These are phyloP conservation scores for Zelostemma sp. DNA, from an alignment of 1,140 invertebrate genomes.

Conservation along the genomic window DNA sequence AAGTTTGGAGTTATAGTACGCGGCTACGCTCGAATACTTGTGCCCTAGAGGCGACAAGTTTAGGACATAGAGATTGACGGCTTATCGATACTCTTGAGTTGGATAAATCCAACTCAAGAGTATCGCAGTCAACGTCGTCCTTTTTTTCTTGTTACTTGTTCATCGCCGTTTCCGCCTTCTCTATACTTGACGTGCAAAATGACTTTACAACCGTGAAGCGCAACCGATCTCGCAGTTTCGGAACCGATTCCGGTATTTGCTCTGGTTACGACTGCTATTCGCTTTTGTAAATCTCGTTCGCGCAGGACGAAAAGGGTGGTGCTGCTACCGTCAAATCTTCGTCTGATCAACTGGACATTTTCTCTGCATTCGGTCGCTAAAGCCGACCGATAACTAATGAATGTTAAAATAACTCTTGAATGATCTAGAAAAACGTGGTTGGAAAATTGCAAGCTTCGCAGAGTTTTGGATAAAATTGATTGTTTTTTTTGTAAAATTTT, in stretches of 20 bases:
- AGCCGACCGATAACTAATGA: constrained; percentile 85
- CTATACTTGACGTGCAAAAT: constrained; percentile 85
- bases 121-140: constrained; percentile 77
- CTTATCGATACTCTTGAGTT: constrained; percentile 85
- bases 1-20: constrained; percentile 93
- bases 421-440: neutral
- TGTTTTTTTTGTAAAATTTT: constrained; percentile 4
- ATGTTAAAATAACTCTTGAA: too few relatives aligned
- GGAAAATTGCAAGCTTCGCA: neutral
- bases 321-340: constrained; percentile 88
- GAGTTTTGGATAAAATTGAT: neutral
- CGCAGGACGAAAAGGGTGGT: constrained; percentile 85
- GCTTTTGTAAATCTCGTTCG: constrained; percentile 86
- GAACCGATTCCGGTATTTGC: constrained; percentile 90
- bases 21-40: constrained; percentile 82
- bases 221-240: constrained; percentile 89
- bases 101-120: constrained; percentile 82
- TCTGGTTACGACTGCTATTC: constrained; percentile 89
- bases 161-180: constrained; percentile 77
- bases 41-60: constrained; percentile 69
- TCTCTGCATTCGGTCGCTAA: constrained; percentile 90
- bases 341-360: constrained; percentile 80
- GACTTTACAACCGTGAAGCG: constrained; percentile 89
- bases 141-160: constrained; percentile 78
- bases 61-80: constrained; percentile 73